phyloP scores from a whole-genome alignment of 2,797 vertebrate genomes.

The Sebastes aleutianus region DNA sequence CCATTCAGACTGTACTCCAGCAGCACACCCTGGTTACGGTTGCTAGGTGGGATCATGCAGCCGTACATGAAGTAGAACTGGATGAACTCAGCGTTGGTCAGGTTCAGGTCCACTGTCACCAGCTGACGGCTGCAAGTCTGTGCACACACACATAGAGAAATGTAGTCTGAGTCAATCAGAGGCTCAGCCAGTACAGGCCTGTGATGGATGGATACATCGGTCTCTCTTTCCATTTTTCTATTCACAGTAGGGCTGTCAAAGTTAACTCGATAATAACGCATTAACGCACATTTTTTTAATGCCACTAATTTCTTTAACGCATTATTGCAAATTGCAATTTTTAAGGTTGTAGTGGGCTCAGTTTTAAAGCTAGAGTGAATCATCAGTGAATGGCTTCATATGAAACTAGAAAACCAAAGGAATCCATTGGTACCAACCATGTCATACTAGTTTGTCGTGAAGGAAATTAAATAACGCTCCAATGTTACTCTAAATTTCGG shows the following conservation, averaged over 20 bases:
- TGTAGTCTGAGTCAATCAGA: not conserved
- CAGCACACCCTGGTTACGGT: constrained; percentile 95
- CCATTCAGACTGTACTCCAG: constrained; percentile 96
- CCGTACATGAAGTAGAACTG: constrained; percentile 99
- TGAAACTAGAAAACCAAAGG: too few relatives aligned
- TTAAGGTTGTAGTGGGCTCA: too few relatives aligned
- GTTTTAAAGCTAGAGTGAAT: too few relatives aligned
- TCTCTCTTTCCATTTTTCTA: not conserved
- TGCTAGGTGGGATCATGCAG: constrained; percentile 93
- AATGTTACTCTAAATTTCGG: fast-evolving
- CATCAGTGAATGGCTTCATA: too few relatives aligned
- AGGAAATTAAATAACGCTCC: too few relatives aligned
- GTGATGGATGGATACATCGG: not conserved
- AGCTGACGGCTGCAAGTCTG: constrained; percentile 94
- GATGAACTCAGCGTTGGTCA: constrained; percentile 96
- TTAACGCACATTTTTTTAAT: too few relatives aligned
- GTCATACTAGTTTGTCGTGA: too few relatives aligned
- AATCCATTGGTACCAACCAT: too few relatives aligned
- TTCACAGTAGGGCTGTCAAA: not conserved
- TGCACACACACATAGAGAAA: not conserved
- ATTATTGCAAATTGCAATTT: too few relatives aligned
- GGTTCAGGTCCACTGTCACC: constrained; percentile 95
- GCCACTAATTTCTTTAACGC: too few relatives aligned
- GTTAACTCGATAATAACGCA: too few relatives aligned
- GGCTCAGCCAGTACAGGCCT: not conserved